A percentile compares a stretch with the other conserved stretches of the same genome.
phyloP scores from a whole-genome alignment of 2,888 invertebrate species.

The Caenorhabditis macrosperma region DNA sequence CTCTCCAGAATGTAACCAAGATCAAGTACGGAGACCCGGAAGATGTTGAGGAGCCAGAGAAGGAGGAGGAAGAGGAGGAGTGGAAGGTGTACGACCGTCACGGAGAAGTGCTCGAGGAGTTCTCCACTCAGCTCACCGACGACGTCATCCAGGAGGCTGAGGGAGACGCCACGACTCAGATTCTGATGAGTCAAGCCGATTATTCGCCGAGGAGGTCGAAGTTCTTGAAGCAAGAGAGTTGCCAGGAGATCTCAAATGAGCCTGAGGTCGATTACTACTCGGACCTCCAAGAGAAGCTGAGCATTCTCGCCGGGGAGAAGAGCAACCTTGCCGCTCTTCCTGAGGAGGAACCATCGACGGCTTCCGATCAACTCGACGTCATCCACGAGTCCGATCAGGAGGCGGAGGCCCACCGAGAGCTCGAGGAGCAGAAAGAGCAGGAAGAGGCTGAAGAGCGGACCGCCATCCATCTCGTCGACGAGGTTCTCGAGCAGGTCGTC shows the following conservation, averaged over 20 bases:
- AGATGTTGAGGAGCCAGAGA: constrained; percentile 29
- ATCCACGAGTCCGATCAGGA: constrained; percentile 61
- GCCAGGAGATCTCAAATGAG: constrained; percentile 69
- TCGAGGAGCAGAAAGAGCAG: constrained; percentile 22
- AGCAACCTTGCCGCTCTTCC: constrained; percentile 30
- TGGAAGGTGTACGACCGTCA: constrained; percentile 63
- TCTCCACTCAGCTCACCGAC: constrained; percentile 63
- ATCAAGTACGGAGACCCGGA: constrained; percentile 45
- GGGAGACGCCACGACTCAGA: constrained; percentile 46
- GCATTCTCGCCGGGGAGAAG: constrained; percentile 65
- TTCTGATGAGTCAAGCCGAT: constrained; percentile 38
- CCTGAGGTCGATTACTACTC: constrained; percentile 72
- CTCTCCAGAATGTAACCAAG: constrained; percentile 48
- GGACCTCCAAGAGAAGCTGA: constrained; percentile 70
- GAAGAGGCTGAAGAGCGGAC: constrained; percentile 57
- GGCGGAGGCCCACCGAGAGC: constrained; percentile 30
- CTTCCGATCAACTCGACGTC: constrained; percentile 59
- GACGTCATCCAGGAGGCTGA: constrained; percentile 65
- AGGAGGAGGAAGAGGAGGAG: constrained; percentile 52
- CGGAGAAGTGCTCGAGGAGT: constrained; percentile 64
- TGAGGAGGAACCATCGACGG: constrained; percentile 60
- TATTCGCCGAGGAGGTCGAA: constrained; percentile 23
- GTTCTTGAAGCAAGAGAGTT: constrained; percentile 67
- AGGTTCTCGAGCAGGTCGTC: constrained; percentile 59
- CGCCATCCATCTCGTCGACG: constrained; percentile 57